Evolutionary conservation across 1,140 invertebrate species (phyloP), one percentile per base, ranked within the genome.

Genomic region (Drosophila sp.): DNA sequence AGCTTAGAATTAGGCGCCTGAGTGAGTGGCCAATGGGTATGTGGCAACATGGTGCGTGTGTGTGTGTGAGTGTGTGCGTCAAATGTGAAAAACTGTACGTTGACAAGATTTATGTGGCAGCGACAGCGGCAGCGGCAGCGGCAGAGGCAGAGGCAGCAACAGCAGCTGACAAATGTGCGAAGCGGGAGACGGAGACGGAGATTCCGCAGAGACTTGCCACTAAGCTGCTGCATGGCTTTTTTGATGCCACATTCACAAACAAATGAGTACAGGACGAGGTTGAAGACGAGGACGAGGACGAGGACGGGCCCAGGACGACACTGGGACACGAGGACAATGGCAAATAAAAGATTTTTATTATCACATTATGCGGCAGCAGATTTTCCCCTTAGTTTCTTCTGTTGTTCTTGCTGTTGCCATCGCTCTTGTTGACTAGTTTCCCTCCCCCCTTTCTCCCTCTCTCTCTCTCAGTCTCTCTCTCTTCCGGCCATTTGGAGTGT

Each of bases 341-440:
- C 74, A 87, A 86, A 86, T 86, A 87, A 86, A 87, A 86, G 82
- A 86, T 86, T 86, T 86, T 87, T 86, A 82, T 86, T 86, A 86
- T 86, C 82, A 78, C 82, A 86, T 86, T 86, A 86, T 86, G 81
- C 81, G 78, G 82, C 82, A 87, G 81, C 81, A 86, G 82, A 86
- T 86, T 86, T 86, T 40, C 29, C 41, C 51, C 50, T 71, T 40
- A 51, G 50, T 45, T 25, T 38, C 11, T 4, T 9, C 13, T 36
- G 25, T 29, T 25, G 38, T 7, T 21, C 14, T 21, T 18, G 18
- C n/a, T 18, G 18, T 32, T 64, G 36, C 46, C 53, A 5, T 36
- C 48, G 18, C 32, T 32, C 25, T 43, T 53, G 14, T 53, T 32
- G 63, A 72, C 63, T 87, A 87, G 82, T 87, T 87, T 82, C 18